A percentile compares a stretch with the other conserved stretches of the same genome.
phyloP scores from a whole-genome alignment of 1,140 invertebrate genomes.

The Lucilia sericata region DNA sequence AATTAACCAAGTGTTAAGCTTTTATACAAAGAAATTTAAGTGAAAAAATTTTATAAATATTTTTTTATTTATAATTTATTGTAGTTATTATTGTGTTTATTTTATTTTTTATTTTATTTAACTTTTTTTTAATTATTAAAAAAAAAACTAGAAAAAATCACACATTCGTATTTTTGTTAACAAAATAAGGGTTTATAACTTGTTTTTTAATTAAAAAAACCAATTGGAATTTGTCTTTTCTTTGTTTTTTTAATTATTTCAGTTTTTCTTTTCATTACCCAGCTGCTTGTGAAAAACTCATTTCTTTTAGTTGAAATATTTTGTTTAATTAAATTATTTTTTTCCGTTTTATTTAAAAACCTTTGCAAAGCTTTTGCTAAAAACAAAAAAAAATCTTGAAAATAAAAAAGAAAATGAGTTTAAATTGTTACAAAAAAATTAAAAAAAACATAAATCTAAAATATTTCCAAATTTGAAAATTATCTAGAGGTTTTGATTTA shows the following conservation, averaged over 20 bases:
- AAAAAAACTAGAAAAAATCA: background rate
- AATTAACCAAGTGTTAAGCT: conserved; percentile 44
- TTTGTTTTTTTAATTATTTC: background rate
- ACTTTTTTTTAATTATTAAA: background rate
- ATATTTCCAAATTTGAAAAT: no score
- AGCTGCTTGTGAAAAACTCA: background rate
- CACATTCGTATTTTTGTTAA: conserved; percentile 41
- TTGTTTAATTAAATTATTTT: background rate
- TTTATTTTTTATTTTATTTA: background rate
- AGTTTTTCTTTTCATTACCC: background rate
- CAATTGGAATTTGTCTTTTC: background rate
- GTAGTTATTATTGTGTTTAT: background rate
- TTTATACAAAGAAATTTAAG: conserved; percentile 31
- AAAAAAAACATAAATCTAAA: no score
- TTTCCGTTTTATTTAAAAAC: background rate
- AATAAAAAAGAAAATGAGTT: conserved; percentile 5
- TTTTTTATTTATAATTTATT: background rate
- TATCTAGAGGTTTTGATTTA: no score
- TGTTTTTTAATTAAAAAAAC: background rate
- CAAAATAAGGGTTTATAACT: background rate
- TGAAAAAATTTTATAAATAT: background rate
- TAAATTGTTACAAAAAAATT: background rate
- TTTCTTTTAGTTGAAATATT: background rate
- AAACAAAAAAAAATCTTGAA: conserved; percentile 17
- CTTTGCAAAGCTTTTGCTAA: conserved; percentile 39